phyloP scores from a whole-genome alignment of 2,797 vertebrate species.

The Pteropus rufus region DNA sequence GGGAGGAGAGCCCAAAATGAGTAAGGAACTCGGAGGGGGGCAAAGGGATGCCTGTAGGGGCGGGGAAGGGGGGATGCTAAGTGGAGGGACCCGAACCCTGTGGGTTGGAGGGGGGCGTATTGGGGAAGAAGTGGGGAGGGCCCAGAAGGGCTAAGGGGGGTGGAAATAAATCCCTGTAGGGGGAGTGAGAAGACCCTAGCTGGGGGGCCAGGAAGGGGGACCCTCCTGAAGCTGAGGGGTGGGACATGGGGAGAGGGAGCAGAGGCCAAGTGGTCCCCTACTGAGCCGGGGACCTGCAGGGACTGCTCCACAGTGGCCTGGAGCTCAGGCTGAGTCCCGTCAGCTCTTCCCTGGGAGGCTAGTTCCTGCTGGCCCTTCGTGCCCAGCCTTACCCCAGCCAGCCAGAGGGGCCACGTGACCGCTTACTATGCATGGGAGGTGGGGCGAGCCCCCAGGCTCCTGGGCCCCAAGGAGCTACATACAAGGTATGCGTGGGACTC shows the following conservation, averaged over 20 bases:
- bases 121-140: neutral
- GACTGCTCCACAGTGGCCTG: neutral
- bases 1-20: neutral
- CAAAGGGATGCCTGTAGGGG: neutral
- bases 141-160: no score
- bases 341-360: neutral
- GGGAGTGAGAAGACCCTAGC: neutral
- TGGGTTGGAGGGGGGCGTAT: neutral
- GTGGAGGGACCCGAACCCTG: neutral
- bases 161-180: neutral
- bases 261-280: neutral
- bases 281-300: no score
- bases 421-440: no score
- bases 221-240: accelerated
- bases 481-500: no score
- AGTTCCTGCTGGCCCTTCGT: neutral
- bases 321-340: neutral
- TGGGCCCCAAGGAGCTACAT: no score
- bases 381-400: neutral
- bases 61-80: neutral
- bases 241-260: neutral
- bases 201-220: neutral
- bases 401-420: neutral
- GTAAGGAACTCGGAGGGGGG: neutral
- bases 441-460: neutral